Base-by-base conservation (phyloP, 2,888 invertebrate genomes). In the Falcaria lacertinaria region DNA sequence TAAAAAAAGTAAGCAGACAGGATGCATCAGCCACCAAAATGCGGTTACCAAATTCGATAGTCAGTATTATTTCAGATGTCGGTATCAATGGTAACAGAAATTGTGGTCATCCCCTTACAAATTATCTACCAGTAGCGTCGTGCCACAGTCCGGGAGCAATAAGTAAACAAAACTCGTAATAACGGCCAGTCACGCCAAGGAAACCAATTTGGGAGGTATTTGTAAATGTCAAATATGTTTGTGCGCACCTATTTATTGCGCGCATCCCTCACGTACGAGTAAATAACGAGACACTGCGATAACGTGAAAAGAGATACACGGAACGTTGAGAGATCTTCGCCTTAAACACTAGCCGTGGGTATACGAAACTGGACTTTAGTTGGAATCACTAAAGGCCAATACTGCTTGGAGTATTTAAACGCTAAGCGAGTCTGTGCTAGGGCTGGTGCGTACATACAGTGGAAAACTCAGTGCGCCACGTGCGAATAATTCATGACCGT, bases 381-480 rank as follows among this genome's bases (percentile, higher is more conserved):
- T 28, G 43, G 49, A 33, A 32, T 47, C 34, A 47, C 57, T 74
- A 83, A 61, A 76, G 78, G 58, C 62, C 67, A 61, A 64, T 77
- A 77, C 79, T 54, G 68, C 59, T 54, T 54, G 65, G 45, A 42
- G 41, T 57, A 58, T 60, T 62, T 48, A 54, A 50, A 52, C 48
- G 50, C 57, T 71, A 71, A 73, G 69, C 69, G 64, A 57, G 62
- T 70, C 55, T 41, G 63, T 60, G 61, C 69, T 72, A 80, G 79
- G 74, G 72, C 68, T 67, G 60, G 65, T 74, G 69, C 67, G 78
- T 79, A 75, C 76, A 84, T 81, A 81, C n/a, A 85, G 81, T 83
- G 85, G 88, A 89, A 88, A 87, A 88, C 82, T 87, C 82, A 70
- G 82, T 79, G 89, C 88, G 83, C 90, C 90, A 90, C 89, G 90